Percentiles rank a stretch among this genome's conserved stretches.
These are phyloP conservation scores for Tringa solitaria DNA, from an alignment of 2,113 vertebrate genomes.

Conservation along the genomic window DNA sequence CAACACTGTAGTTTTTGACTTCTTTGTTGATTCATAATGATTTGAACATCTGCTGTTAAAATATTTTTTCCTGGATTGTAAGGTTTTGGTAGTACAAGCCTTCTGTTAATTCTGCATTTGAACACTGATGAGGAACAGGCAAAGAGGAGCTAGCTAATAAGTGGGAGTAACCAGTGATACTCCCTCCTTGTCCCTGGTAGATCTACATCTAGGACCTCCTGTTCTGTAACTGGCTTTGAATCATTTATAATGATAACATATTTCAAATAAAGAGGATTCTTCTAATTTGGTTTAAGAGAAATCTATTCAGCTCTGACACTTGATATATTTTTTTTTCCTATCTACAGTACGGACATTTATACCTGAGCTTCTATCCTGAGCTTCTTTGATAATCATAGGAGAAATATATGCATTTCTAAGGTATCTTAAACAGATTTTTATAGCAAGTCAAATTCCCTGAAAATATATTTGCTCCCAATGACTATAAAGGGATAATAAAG, in stretches of 20 bases:
- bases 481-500: neutral
- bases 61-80: neutral
- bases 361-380: neutral
- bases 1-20: neutral
- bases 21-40: neutral
- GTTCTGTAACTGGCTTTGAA: neutral
- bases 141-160: neutral
- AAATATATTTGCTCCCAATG: neutral
- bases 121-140: neutral
- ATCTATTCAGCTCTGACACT: neutral
- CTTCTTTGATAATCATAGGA: neutral
- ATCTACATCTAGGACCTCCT: neutral
- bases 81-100: neutral
- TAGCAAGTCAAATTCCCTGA: neutral
- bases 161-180: rapidly evolving
- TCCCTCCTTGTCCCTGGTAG: neutral
- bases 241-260: neutral
- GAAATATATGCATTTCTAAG: neutral
- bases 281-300: neutral
- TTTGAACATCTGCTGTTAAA: neutral
- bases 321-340: neutral
- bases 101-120: neutral
- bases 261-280: neutral
- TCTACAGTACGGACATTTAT: neutral
- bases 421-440: neutral